Evolutionary conservation across 2,797 vertebrate species (phyloP), one percentile per base, ranked within the genome.

Genomic region (Rhinella marina): DNA sequence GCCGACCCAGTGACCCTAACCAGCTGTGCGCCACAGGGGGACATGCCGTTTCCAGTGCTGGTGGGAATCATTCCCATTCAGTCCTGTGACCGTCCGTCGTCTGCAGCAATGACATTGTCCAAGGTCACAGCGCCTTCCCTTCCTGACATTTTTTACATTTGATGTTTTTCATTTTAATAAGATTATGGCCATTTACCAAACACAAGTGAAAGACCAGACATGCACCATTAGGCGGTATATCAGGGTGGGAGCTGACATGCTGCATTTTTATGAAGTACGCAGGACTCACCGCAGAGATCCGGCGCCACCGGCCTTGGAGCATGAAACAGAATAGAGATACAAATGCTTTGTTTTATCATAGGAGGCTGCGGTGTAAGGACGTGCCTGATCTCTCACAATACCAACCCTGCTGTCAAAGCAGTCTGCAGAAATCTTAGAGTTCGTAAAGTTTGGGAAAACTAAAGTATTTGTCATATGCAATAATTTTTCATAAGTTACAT

Each of bases 221-320:
- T 29, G 77, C 80, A 59, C 57, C 84, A 89, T 89, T 86, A 89
- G 32, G 19, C 79, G 48, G 61, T 54, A 77, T 41, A 72, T 32
- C 27, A 50, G 48, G 11, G 50, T 1, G 23, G 48, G 76, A 61
- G 64, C 75, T 27, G 59, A 29, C 80, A 16, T 5, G 79, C 52
- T n/a, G 84, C 75, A 89, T 83, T 73, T 81, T 64, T 62, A 85
- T 88, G 77, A 88, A 64, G 76, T 21, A 79, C 1, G 11, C 32
- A 11, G 62, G 73, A 23, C 64, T 78, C 21, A 6, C 62, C 56
- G 25, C 66, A 59, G 52, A 48, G 25, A 79, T 59, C 72, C 73
- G 54, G 78, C 84, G 57, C 29, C 50, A 62, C 81, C 72, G 88
- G 86, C 80, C 84, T 73, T 72, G 84, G 79, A 52, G 72, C 52